Percentiles rank a stretch among this genome's conserved stretches.
Evolutionary conservation across 2,113 vertebrate genomes (phyloP).

Genomic region (Prunella himalayana): DNA sequence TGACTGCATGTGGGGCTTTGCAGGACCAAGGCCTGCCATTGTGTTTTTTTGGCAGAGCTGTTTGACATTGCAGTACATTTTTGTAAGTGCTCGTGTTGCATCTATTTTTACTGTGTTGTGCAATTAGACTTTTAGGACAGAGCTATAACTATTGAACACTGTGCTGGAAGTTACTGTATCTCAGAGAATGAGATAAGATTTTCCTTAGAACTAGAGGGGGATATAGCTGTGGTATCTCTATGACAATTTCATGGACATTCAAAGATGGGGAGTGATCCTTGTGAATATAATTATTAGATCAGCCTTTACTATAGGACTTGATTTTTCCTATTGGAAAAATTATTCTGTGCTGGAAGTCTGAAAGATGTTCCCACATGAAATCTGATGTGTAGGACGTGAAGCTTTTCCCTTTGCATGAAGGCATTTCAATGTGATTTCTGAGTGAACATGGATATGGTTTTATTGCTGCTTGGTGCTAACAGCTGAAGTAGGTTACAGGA

Average conservation of each 20-base stretch:
- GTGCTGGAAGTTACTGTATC: neutral
- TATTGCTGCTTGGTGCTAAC: neutral
- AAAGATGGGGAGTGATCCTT: neutral
- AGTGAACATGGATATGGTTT: neutral
- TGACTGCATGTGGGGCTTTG: neutral
- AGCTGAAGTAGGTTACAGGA: neutral
- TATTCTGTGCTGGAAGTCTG: neutral
- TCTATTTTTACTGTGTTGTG: slow-evolving; percentile 32
- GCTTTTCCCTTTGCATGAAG: neutral
- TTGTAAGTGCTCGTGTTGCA: neutral
- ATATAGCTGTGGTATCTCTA: neutral
- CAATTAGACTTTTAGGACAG: slow-evolving; percentile 19
- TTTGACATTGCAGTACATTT: neutral
- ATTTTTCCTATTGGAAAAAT: neutral
- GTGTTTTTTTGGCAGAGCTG: neutral
- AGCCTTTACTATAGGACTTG: neutral
- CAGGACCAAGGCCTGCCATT: slow-evolving; percentile 31
- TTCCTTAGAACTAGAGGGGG: neutral
- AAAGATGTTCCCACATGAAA: neutral
- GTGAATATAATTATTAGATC: neutral
- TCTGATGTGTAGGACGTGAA: neutral
- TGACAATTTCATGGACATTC: neutral
- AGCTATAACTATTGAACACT: neutral
- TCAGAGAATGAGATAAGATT: neutral
- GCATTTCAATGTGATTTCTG: neutral